These are phyloP conservation scores for Drosophila cracens DNA, from an alignment of 2,888 invertebrate genomes.

Conservation along the genomic window DNA sequence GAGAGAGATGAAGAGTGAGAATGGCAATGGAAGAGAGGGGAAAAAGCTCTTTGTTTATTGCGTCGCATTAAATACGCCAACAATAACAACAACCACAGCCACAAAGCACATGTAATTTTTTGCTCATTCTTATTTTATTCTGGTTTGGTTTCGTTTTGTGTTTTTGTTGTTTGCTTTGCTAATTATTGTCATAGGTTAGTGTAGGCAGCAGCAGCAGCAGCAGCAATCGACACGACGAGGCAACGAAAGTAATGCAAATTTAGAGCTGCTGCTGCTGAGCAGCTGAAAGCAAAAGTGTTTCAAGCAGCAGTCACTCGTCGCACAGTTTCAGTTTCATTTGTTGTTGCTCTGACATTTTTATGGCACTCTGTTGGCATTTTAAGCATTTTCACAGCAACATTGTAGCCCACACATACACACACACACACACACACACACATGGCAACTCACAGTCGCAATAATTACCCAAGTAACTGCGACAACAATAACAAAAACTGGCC, in stretches of 20 bases:
- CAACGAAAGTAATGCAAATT: constrained; percentile 63
- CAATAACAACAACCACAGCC: constrained; percentile 17
- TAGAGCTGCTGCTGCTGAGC: constrained; percentile 48
- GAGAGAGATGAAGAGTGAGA: not conserved
- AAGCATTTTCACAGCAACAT: constrained; percentile 65
- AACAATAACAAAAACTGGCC: constrained; percentile 27
- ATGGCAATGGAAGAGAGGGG: not conserved
- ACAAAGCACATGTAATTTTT: constrained; percentile 25
- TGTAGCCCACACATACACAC: constrained; percentile 58
- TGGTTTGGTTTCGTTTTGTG: constrained; percentile 22
- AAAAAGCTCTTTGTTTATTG: constrained; percentile 56
- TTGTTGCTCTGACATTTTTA: constrained; percentile 54
- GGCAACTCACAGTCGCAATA: constrained; percentile 45
- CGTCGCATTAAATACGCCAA: constrained; percentile 43
- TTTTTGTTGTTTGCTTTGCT: constrained; percentile 58
- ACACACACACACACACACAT: constrained; percentile 32
- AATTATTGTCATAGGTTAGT: constrained; percentile 84
- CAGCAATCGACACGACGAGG: constrained; percentile 22
- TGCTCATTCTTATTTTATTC: constrained; percentile 38
- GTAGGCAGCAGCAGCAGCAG: constrained; percentile 49
- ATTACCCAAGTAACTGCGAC: constrained; percentile 35
- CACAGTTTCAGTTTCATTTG: constrained; percentile 25
- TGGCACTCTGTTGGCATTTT: constrained; percentile 66
- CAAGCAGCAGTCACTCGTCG: constrained; percentile 16
- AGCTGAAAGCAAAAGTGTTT: constrained; percentile 79